Evolutionary conservation across 2,797 vertebrate genomes (phyloP).

Genomic region (Melanotaenia pygmaea): DNA sequence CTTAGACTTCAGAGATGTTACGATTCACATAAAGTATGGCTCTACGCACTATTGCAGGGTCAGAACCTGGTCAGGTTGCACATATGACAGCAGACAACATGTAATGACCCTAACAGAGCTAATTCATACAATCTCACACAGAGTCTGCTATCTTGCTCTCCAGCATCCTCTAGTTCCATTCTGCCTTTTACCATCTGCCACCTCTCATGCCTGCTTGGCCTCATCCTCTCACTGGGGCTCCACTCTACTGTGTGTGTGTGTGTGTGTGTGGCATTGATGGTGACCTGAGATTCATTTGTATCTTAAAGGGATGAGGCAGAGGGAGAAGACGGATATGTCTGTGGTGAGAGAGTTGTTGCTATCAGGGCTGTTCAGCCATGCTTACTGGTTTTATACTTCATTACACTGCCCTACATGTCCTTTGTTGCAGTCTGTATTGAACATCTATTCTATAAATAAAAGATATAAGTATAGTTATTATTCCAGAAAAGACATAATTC

Average conservation of each 20-base stretch:
- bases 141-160: constrained; percentile 39
- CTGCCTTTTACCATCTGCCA: constrained; percentile 50
- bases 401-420: constrained; percentile 36
- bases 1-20: constrained; percentile 31
- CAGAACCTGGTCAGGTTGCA: constrained; percentile 45
- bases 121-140: constrained; percentile 51
- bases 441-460: background rate
- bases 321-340: constrained; percentile 55
- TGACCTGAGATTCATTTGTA: constrained; percentile 51
- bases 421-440: constrained; percentile 15
- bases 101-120: constrained; percentile 54
- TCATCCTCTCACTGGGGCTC: constrained; percentile 15
- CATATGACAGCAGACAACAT: constrained; percentile 23
- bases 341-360: constrained; percentile 64
- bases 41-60: constrained; percentile 40
- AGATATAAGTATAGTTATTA: background rate
- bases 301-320: constrained; percentile 51
- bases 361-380: constrained; percentile 67
- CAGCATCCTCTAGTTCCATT: constrained; percentile 38
- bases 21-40: constrained; percentile 37
- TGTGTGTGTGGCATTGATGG: constrained; percentile 37
- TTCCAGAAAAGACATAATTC: background rate
- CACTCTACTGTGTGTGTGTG: constrained; percentile 22
- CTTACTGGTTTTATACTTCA: constrained; percentile 58
- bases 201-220: constrained; percentile 55